A percentile compares a stretch with the other conserved stretches of the same genome.
These are phyloP conservation scores for Stenichneumon culpator DNA, from an alignment of 2,888 invertebrate genomes.

Conservation along the genomic window DNA sequence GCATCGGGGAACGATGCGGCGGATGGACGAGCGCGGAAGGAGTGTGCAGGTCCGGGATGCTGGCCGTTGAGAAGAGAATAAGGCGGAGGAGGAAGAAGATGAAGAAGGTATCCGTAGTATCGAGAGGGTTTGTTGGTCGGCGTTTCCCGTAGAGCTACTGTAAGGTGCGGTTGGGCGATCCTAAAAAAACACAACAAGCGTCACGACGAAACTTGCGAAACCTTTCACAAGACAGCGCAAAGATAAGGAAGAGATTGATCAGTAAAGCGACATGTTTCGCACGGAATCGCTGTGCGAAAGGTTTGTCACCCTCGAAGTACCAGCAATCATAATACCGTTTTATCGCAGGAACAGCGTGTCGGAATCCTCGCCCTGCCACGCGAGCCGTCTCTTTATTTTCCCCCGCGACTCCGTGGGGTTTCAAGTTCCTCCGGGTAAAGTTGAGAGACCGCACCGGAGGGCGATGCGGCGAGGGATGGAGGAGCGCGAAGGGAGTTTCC, in stretches of 20 bases:
- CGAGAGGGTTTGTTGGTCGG: conserved; percentile 55
- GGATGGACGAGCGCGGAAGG: conserved; percentile 8
- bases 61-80: conserved; percentile 2
- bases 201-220: conserved; percentile 11
- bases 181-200: background rate
- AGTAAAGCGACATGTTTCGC: conserved; percentile 29
- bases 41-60: background rate
- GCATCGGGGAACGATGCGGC: conserved; percentile 30
- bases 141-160: conserved; percentile 20
- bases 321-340: conserved; percentile 62
- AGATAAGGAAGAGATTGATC: background rate
- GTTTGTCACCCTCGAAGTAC: conserved; percentile 52
- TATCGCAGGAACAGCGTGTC: too few relatives aligned
- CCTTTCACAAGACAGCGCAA: background rate
- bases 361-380: background rate
- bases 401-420: conserved; percentile 34
- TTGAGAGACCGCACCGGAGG: too few relatives aligned
- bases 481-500: too few relatives aligned
- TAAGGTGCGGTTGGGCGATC: too few relatives aligned
- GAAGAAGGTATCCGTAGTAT: conserved; percentile 24
- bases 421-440: conserved; percentile 39
- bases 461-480: too few relatives aligned
- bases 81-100: conserved; percentile 32
- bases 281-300: conserved; percentile 38
- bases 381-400: conserved; percentile 54